These are phyloP conservation scores for Euzophera pinguis DNA, from an alignment of 2,888 invertebrate genomes.

Conservation along the genomic window DNA sequence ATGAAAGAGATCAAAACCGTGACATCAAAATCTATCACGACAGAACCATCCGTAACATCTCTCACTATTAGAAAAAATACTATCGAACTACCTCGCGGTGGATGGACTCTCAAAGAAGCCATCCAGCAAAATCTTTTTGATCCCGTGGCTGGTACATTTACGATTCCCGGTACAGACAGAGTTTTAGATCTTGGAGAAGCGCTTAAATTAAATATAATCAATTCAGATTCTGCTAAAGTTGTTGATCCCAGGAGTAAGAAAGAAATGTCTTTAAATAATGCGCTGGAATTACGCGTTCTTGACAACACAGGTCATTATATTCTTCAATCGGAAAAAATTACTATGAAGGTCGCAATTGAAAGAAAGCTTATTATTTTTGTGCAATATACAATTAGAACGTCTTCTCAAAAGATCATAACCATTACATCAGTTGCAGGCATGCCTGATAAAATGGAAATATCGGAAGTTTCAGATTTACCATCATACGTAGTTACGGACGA, in stretches of 20 bases:
- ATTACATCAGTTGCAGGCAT: constrained; percentile 86
- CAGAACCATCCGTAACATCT: constrained; percentile 73
- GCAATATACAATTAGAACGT: constrained; percentile 59
- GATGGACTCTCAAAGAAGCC: constrained; percentile 91
- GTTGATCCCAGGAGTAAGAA: constrained; percentile 87
- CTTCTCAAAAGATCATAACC: constrained; percentile 82
- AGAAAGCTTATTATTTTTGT: constrained; percentile 82
- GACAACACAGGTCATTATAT: constrained; percentile 89
- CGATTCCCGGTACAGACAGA: constrained; percentile 92
- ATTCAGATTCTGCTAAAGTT: constrained; percentile 90
- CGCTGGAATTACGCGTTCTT: constrained; percentile 88
- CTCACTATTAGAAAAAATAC: constrained; percentile 82
- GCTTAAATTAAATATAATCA: constrained; percentile 90
- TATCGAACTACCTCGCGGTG: constrained; percentile 89
- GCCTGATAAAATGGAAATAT: constrained; percentile 86
- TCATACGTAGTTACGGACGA: constrained; percentile 42
- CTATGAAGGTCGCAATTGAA: constrained; percentile 87
- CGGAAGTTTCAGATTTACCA: constrained; percentile 58
- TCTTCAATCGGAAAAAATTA: constrained; percentile 70
- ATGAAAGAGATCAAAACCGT: constrained; percentile 59
- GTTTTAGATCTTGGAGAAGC: constrained; percentile 93
- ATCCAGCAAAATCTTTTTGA: constrained; percentile 91
- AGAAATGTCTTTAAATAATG: constrained; percentile 83
- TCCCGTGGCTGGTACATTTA: constrained; percentile 89
- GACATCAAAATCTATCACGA: constrained; percentile 57